phyloP scores from a whole-genome alignment of 2,113 vertebrate species.

The Arenaria interpres region DNA sequence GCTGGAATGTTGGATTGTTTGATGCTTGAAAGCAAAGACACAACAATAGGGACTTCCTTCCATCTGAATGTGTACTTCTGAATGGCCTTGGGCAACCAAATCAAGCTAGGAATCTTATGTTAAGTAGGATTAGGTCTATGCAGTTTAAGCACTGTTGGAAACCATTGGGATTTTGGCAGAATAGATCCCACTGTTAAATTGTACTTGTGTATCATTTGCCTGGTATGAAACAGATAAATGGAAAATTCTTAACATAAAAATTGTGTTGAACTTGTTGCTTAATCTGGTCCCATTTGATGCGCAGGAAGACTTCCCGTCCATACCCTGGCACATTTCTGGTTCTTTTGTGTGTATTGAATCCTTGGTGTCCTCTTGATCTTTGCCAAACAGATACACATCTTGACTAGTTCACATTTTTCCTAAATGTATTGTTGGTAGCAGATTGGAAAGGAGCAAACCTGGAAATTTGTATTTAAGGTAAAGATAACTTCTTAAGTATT shows the following conservation, averaged over 20 bases:
- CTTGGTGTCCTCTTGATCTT: conserved; percentile 67
- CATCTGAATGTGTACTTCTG: background rate
- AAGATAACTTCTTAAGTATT: conserved; percentile 28
- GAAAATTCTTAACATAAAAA: conserved; percentile 41
- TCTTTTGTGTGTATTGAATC: conserved; percentile 60
- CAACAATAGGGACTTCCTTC: background rate
- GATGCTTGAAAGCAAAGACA: background rate
- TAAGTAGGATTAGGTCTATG: background rate
- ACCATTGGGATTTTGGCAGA: background rate
- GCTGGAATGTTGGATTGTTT: background rate
- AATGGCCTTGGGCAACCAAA: background rate
- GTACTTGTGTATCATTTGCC: conserved; percentile 14
- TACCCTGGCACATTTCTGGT: conserved; percentile 47
- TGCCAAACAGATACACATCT: conserved; percentile 63
- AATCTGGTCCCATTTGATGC: conserved; percentile 27
- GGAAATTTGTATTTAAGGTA: conserved; percentile 2
- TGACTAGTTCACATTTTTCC: conserved; percentile 56
- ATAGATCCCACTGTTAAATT: background rate
- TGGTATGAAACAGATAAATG: conserved; percentile 47
- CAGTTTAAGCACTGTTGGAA: background rate
- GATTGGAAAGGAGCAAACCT: conserved; percentile 19
- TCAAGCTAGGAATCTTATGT: background rate
- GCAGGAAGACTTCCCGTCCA: conserved; percentile 61
- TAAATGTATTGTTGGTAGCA: conserved; percentile 60
- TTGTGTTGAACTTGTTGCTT: conserved; percentile 51